Conservation (phyloP, 2,113 vertebrate species). For the Ptilonorhynchus violaceus region DNA sequence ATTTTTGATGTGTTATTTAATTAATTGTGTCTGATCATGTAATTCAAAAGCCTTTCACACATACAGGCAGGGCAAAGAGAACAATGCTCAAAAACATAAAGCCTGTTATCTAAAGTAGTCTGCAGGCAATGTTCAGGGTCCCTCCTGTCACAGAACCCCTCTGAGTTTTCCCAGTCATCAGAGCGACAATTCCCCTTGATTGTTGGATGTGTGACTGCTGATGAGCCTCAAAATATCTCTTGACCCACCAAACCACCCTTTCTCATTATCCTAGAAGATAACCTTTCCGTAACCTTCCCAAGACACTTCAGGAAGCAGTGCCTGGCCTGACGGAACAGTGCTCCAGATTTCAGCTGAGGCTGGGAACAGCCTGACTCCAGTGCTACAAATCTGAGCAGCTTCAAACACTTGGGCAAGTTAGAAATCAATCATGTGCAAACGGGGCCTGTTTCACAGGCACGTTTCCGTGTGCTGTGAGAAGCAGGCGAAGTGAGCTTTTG, state of each 20-base stretch:
- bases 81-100: neutral
- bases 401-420: neutral
- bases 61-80: neutral
- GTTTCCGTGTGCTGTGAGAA: neutral
- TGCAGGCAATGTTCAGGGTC: neutral
- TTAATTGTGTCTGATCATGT: rapidly evolving
- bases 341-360: neutral
- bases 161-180: neutral
- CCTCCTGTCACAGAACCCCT: neutral
- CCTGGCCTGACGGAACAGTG: neutral
- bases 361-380: neutral
- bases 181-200: neutral
- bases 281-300: conserved; percentile 4
- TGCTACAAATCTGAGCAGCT: neutral
- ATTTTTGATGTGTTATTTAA: neutral
- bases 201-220: neutral
- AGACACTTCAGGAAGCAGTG: neutral
- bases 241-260: conserved; percentile 10
- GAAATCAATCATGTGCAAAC: neutral
- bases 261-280: neutral
- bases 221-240: neutral
- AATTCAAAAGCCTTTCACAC: neutral
- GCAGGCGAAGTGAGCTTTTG: neutral
- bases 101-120: neutral
- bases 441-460: neutral